Evolutionary conservation across 2,797 vertebrate species (phyloP), one percentile per base, ranked within the genome.

Genomic region (Harpagifer antarcticus): DNA sequence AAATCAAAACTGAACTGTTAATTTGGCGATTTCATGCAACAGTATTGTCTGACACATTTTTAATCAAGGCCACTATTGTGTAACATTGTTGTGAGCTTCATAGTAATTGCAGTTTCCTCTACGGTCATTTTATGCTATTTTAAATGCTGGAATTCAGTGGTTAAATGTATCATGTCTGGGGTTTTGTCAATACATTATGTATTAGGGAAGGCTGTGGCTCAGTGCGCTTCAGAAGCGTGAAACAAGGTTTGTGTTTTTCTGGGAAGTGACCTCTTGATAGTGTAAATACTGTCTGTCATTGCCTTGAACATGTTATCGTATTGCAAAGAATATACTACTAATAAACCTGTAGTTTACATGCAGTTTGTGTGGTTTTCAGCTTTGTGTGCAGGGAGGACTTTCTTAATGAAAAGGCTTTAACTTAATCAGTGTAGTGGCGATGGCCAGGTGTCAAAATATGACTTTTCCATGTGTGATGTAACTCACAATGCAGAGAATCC

Each of bases 401-500:
- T 2, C 9, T 37, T 73, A 50, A 66, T 45, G n/a, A 76, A 3
- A 33, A 79, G 27, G 55, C n/a, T 60, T 45, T 59, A 45, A 61
- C 40, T 58, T 43, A 67, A 71, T 80, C 48, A 66, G 42, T 54
- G 31, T 49, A 11, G 45, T 58, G 55, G 60, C 14, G 5, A 23
- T 27, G 45, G 45, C 47, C 43, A 42, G 62, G 60, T 74, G 65
- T 50, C 16, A 76, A 71, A 71, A 61, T 73, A 66, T 68, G 23
- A 65, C 8, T 23, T 54, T 17, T 58, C 19, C 27, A 27, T 27
- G 19, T 60, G 37, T 79, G 68, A 63, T 54, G 71, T 72, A 63
- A 62, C 37, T 52, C 13, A 20, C 16, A n/a, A 44, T 54, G 19
- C 27, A 52, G 37, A 27, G 52, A 52, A 49, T 63, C 68, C 27